Conservation (phyloP, 2,888 invertebrate species). For the Aspidiotus destructor region DNA sequence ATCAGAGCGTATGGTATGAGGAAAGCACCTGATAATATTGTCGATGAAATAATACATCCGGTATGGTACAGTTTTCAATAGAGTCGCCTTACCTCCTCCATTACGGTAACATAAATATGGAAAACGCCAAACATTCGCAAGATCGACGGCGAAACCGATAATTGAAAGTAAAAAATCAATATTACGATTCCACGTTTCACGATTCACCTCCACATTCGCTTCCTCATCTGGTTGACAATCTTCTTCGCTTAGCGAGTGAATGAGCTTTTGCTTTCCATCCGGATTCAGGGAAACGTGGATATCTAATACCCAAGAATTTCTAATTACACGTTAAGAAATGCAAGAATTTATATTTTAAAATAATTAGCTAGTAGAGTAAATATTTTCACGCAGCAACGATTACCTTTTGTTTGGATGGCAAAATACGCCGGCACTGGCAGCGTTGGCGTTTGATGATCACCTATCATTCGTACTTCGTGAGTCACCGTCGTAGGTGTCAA, state of each 20-base stretch:
- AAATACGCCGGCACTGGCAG: too few species aligned
- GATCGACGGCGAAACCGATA: slow-evolving; percentile 74
- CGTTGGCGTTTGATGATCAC: too few species aligned
- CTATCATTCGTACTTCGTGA: background rate
- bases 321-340: too few species aligned
- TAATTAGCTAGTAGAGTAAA: too few species aligned
- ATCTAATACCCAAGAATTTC: too few species aligned
- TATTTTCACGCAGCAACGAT: too few species aligned
- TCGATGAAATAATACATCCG: background rate
- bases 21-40: slow-evolving; percentile 53
- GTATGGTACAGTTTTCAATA: background rate
- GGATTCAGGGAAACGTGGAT: too few species aligned
- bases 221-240: slow-evolving; percentile 16
- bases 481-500: slow-evolving; percentile 2
- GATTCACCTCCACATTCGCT: slow-evolving; percentile 47
- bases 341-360: too few species aligned
- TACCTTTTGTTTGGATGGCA: too few species aligned
- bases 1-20: slow-evolving; percentile 65
- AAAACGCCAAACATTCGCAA: slow-evolving; percentile 79
- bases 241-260: background rate
- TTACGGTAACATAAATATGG: slow-evolving; percentile 69
- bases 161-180: slow-evolving; percentile 72
- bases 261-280: too few species aligned
- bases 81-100: slow-evolving; percentile 53
- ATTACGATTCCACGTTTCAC: slow-evolving; percentile 73